Evolutionary conservation across 2,113 vertebrate genomes (phyloP).

Genomic region (Cottus gobio): DNA sequence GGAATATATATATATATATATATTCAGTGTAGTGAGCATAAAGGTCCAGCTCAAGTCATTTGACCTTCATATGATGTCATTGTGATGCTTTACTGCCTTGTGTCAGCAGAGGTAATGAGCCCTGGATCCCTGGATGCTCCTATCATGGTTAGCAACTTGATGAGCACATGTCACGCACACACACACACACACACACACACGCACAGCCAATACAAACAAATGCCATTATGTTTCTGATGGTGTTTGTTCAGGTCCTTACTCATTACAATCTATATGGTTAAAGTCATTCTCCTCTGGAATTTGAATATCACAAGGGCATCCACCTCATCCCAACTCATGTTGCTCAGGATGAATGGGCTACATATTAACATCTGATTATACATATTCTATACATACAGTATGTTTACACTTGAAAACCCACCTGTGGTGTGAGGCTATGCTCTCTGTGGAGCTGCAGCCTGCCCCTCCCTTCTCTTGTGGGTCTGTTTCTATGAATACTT

Average conservation of each 20-base stretch:
- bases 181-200: neutral
- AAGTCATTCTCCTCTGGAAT: constrained; percentile 10
- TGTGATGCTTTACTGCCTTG: constrained; percentile 45
- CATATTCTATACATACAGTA: constrained; percentile 11
- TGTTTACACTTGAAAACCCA: constrained; percentile 35
- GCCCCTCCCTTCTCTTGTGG: neutral
- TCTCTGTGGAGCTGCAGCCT: constrained; percentile 20
- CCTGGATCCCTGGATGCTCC: constrained; percentile 50
- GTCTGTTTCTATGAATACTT: neutral
- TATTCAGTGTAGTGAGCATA: constrained; percentile 2
- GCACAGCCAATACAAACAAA: neutral
- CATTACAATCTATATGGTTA: constrained; percentile 28
- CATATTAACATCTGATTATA: constrained; percentile 36
- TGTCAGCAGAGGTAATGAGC: constrained; percentile 70
- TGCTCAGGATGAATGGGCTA: neutral
- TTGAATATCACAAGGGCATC: constrained; percentile 12
- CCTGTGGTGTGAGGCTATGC: constrained; percentile 11
- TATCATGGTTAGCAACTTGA: constrained; percentile 50
- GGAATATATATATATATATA: neutral
- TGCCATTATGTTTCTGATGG: neutral
- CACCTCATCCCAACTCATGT: constrained; percentile 25
- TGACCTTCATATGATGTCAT: constrained; percentile 69
- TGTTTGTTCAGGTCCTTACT: constrained; percentile 9
- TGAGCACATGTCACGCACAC: neutral
- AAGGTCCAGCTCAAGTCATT: constrained; percentile 39